A percentile compares a stretch with the other conserved stretches of the same genome.
Conservation (phyloP, 1,140 invertebrate species). For the Camponotus floridanus region DNA sequence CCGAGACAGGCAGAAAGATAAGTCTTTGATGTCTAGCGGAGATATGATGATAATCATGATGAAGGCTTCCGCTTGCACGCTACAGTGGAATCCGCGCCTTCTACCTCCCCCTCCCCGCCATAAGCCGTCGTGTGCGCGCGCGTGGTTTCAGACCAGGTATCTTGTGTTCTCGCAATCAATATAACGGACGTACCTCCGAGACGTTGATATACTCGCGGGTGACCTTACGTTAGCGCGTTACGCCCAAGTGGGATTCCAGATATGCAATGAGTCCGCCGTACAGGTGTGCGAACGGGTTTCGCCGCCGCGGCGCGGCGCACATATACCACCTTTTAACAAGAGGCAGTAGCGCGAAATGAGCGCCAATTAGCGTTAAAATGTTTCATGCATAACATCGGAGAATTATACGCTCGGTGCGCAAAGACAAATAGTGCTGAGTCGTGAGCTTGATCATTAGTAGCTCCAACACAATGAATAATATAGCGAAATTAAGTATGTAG, state of each 20-base stretch:
- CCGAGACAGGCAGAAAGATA: slow-evolving; percentile 71
- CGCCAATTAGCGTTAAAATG: slow-evolving; percentile 36
- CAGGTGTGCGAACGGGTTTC: slow-evolving; percentile 48
- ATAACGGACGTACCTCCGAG: slow-evolving; percentile 73
- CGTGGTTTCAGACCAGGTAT: slow-evolving; percentile 71
- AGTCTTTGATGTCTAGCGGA: slow-evolving; percentile 82
- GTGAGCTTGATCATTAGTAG: background rate
- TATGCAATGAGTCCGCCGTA: slow-evolving; percentile 33
- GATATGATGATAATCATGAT: slow-evolving; percentile 81
- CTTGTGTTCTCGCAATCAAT: slow-evolving; percentile 75
- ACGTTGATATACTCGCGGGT: slow-evolving; percentile 70
- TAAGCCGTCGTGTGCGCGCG: slow-evolving; percentile 62
- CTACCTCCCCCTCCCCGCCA: slow-evolving; percentile 47
- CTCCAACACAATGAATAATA: background rate
- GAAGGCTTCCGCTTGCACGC: slow-evolving; percentile 76
- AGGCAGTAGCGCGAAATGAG: slow-evolving; percentile 18
- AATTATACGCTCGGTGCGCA: slow-evolving; percentile 13
- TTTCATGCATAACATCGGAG: slow-evolving; percentile 16
- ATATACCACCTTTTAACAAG: background rate
- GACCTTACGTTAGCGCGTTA: slow-evolving; percentile 62
- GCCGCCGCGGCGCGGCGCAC: background rate
- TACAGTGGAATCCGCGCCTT: slow-evolving; percentile 70
- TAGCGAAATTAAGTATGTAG: background rate
- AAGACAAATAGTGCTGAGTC: slow-evolving; percentile 13
- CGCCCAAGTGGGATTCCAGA: slow-evolving; percentile 56